phyloP scores from a whole-genome alignment of 2,113 vertebrate species.

The Gadus chalcogrammus region DNA sequence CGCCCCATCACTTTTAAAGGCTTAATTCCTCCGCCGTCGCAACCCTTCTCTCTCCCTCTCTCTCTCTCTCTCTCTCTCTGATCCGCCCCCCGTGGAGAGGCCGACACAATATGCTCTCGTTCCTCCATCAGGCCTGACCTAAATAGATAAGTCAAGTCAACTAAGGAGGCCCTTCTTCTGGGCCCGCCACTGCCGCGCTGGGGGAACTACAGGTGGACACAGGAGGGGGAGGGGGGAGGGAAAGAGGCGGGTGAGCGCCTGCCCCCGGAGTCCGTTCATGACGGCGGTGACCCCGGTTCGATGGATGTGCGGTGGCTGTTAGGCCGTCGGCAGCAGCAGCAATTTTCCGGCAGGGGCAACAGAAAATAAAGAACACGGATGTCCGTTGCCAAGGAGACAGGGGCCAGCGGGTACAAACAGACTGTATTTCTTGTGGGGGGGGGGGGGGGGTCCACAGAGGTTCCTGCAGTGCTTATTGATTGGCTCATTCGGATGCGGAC shows the following conservation, averaged over 20 bases:
- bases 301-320: constrained; percentile 6
- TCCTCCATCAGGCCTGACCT: constrained; percentile 52
- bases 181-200: neutral
- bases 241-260: constrained; percentile 4
- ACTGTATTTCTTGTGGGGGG: neutral
- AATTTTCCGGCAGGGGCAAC: constrained; percentile 27
- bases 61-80: constrained; percentile 24
- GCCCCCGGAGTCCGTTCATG: neutral
- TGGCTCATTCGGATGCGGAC: constrained; percentile 51
- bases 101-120: constrained; percentile 41
- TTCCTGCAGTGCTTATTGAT: constrained; percentile 42
- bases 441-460: constrained; percentile 33
- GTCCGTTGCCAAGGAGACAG: constrained; percentile 60
- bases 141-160: constrained; percentile 64
- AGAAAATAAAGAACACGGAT: constrained; percentile 40
- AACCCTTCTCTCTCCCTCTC: constrained; percentile 23
- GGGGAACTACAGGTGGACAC: constrained; percentile 34
- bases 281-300: constrained; percentile 4
- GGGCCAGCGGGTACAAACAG: constrained; percentile 2
- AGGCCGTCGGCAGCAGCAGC: constrained; percentile 8
- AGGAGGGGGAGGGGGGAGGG: constrained; percentile 10
- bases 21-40: constrained; percentile 57
- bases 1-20: constrained; percentile 58
- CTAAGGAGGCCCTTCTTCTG: constrained; percentile 39
- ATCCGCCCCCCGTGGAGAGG: constrained; percentile 40